Conservation (phyloP, 2,113 vertebrate genomes). For the Antechinus flavipes region DNA sequence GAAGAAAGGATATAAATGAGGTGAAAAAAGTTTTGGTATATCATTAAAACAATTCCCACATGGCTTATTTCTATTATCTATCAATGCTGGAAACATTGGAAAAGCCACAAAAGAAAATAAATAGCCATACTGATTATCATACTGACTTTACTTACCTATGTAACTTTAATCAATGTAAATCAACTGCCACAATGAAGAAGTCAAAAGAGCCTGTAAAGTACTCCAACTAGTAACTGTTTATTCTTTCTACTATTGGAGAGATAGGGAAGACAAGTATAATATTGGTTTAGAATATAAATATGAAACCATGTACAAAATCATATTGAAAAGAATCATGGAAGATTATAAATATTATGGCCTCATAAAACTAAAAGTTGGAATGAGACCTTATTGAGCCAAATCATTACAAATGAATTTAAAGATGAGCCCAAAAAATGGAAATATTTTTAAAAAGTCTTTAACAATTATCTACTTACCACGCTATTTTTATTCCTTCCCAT, state of each 20-base stretch:
- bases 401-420: background rate
- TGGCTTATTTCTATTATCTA: background rate
- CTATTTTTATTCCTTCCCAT: background rate
- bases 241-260: background rate
- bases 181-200: background rate
- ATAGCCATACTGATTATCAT: background rate
- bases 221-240: background rate
- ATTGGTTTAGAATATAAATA: background rate
- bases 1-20: background rate
- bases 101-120: background rate
- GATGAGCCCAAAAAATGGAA: background rate
- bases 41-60: background rate
- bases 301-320: background rate
- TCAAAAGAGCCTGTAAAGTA: background rate
- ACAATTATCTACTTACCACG: background rate
- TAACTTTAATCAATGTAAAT: background rate
- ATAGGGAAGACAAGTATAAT: background rate
- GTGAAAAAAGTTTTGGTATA: background rate
- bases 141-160: background rate
- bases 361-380: background rate
- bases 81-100: background rate
- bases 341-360: background rate
- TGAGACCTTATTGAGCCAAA: background rate
- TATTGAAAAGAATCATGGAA: background rate
- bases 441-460: background rate